phyloP scores from a whole-genome alignment of 2,888 invertebrate species.

The Oxycera nigricornis region DNA sequence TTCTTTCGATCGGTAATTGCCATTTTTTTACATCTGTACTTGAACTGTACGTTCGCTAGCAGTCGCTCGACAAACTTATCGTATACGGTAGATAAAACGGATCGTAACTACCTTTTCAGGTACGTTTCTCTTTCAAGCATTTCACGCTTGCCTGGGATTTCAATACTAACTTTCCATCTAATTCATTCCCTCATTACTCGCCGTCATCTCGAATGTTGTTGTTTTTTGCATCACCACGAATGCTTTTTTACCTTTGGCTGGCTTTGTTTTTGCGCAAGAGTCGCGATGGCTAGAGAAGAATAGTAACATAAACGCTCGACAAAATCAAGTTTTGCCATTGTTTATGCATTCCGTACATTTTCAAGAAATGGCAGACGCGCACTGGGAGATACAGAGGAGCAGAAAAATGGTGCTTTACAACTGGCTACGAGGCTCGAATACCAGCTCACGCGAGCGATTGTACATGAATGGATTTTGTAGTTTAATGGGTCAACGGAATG shows the following conservation, averaged over 20 bases:
- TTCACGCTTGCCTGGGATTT: not conserved
- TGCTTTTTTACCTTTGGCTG: too few relatives aligned
- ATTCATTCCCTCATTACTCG: not conserved
- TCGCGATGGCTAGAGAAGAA: too few relatives aligned
- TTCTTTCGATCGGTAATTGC: too few relatives aligned
- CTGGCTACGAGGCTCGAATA: not conserved
- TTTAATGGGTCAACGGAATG: slow-evolving; percentile 36
- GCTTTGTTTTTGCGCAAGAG: too few relatives aligned
- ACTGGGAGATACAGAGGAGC: not conserved
- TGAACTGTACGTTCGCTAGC: too few relatives aligned
- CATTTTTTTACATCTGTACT: too few relatives aligned
- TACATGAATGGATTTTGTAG: slow-evolving; percentile 30
- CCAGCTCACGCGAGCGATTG: not conserved
- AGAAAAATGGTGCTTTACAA: slow-evolving; percentile 10
- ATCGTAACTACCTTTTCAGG: not conserved
- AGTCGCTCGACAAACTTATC: too few relatives aligned
- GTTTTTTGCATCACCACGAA: not conserved
- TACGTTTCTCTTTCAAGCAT: not conserved
- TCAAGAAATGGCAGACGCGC: slow-evolving; percentile 7
- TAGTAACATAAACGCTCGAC: not conserved
- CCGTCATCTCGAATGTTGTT: not conserved
- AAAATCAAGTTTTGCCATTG: slow-evolving; percentile 26
- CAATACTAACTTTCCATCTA: not conserved
- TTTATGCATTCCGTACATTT: slow-evolving; percentile 19
- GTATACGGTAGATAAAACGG: not conserved